These are phyloP conservation scores for Glaucidium brasilianum DNA, from an alignment of 2,113 vertebrate species.

Conservation along the genomic window DNA sequence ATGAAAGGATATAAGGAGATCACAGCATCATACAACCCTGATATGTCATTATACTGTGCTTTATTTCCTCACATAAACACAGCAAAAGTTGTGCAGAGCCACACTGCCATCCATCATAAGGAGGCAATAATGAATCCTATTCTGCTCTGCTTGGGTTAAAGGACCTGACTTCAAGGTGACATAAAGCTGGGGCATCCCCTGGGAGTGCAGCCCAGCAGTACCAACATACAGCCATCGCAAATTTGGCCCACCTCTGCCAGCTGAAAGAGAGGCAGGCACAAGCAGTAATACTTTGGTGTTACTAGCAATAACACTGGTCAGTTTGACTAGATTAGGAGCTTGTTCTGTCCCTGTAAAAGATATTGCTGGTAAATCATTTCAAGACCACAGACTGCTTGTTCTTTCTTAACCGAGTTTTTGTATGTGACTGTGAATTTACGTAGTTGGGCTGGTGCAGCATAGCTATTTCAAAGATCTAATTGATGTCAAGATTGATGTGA, in stretches of 20 bases:
- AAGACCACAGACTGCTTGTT: background rate
- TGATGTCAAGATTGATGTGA: conserved; percentile 24
- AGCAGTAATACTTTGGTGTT: background rate
- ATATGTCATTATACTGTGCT: background rate
- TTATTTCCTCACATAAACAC: background rate
- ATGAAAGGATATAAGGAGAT: background rate
- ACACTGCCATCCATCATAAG: background rate
- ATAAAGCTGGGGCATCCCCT: background rate
- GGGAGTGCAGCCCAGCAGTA: background rate
- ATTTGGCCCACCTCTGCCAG: background rate
- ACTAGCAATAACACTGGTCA: too few species aligned
- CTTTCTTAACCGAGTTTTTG: background rate
- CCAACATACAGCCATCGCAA: background rate
- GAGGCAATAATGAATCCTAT: background rate
- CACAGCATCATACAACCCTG: background rate
- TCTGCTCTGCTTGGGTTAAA: background rate
- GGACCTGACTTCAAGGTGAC: background rate
- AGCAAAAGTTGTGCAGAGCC: background rate
- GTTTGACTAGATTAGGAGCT: background rate
- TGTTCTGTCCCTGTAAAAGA: background rate
- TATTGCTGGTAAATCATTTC: background rate
- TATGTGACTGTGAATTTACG: background rate
- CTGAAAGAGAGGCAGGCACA: background rate
- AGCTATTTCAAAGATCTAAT: conserved; percentile 45
- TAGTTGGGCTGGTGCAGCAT: background rate